These are phyloP conservation scores for Notospermus geniculatus DNA, from an alignment of 1,140 invertebrate species.

Conservation along the genomic window DNA sequence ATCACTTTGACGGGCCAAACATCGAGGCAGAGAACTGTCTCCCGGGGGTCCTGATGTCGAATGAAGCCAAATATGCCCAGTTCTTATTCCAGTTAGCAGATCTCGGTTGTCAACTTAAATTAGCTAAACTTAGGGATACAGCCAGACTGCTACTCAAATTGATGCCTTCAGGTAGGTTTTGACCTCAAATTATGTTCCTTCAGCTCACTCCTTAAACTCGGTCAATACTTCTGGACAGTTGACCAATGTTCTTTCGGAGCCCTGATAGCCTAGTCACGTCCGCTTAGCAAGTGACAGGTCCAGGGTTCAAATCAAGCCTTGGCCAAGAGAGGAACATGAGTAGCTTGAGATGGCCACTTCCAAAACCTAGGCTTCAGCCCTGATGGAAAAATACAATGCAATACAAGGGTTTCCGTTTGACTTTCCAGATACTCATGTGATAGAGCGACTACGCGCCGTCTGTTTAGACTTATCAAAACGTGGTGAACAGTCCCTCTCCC, in stretches of 20 bases:
- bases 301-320: too few relatives aligned
- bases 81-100: constrained; percentile 91
- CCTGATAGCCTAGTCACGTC: too few relatives aligned
- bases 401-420: neutral
- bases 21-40: constrained; percentile 82
- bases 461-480: constrained; percentile 51
- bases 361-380: too few relatives aligned
- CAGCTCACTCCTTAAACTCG: too few relatives aligned
- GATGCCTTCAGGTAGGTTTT: constrained; percentile 74
- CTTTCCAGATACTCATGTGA: constrained; percentile 61
- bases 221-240: too few relatives aligned
- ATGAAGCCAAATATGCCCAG: constrained; percentile 75
- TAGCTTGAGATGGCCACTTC: too few relatives aligned
- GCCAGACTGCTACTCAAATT: constrained; percentile 83
- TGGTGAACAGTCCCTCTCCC: constrained; percentile 43
- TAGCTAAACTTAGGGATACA: constrained; percentile 78
- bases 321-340: too few relatives aligned
- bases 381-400: neutral
- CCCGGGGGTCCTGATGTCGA: constrained; percentile 83
- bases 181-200: too few relatives aligned
- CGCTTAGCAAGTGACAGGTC: too few relatives aligned
- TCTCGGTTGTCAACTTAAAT: constrained; percentile 76
- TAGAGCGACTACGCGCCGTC: constrained; percentile 64
- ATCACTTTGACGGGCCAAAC: constrained; percentile 68
- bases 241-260: too few relatives aligned